These are phyloP conservation scores for Scotopteryx bipunctaria DNA, from an alignment of 2,888 invertebrate species.

Conservation along the genomic window DNA sequence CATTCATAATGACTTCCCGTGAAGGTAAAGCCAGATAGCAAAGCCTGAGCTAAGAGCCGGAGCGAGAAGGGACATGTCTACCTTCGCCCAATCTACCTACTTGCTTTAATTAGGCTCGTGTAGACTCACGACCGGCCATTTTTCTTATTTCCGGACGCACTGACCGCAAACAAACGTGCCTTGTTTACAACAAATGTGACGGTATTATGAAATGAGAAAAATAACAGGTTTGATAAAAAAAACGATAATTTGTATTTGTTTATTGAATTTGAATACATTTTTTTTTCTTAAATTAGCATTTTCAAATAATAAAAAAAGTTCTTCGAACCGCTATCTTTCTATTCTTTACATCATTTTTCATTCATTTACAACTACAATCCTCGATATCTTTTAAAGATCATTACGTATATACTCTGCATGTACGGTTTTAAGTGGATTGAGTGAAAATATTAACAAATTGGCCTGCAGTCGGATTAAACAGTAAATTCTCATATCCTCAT, in stretches of 20 bases:
- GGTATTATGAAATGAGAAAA: too few relatives aligned
- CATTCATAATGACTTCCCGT: neutral
- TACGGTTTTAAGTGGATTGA: constrained; percentile 79
- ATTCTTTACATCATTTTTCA: too few relatives aligned
- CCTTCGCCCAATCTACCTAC: constrained; percentile 72
- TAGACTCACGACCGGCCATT: constrained; percentile 75
- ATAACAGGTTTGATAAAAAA: too few relatives aligned
- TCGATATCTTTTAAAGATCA: too few relatives aligned
- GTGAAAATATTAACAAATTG: constrained; percentile 83
- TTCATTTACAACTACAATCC: too few relatives aligned
- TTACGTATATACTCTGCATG: constrained; percentile 37
- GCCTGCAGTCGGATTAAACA: constrained; percentile 80
- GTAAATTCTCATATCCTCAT: constrained; percentile 83
- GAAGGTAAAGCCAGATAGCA: neutral
- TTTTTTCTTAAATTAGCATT: too few relatives aligned
- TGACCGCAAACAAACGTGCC: neutral
- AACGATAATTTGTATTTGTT: too few relatives aligned
- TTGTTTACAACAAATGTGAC: too few relatives aligned
- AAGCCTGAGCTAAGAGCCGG: constrained; percentile 19
- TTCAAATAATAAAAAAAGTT: too few relatives aligned
- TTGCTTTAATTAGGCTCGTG: constrained; percentile 78
- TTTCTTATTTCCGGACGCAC: constrained; percentile 66
- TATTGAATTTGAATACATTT: too few relatives aligned
- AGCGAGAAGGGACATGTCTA: constrained; percentile 51
- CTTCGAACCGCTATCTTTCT: too few relatives aligned